A percentile compares a stretch with the other conserved stretches of the same genome.
These are phyloP conservation scores for Ceryle rudis DNA, from an alignment of 2,797 vertebrate genomes.

Conservation along the genomic window DNA sequence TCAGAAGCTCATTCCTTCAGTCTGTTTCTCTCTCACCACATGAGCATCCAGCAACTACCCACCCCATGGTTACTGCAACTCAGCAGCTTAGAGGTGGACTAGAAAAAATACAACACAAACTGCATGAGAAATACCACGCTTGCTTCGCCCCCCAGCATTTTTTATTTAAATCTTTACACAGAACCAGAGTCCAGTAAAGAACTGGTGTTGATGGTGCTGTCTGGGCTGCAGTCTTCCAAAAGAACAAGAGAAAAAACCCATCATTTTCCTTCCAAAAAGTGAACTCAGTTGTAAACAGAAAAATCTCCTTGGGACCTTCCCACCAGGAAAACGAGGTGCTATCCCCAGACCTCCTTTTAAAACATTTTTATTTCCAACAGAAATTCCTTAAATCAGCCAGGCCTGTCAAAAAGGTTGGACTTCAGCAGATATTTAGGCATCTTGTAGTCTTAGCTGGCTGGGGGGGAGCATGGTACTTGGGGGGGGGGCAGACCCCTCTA, in stretches of 20 bases:
- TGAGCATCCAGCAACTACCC: conserved; percentile 17
- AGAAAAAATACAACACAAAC: not conserved
- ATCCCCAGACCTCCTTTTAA: not conserved
- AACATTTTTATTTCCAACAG: not conserved
- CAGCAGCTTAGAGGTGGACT: not conserved
- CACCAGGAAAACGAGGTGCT: not conserved
- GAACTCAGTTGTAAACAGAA: not conserved
- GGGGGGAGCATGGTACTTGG: not conserved
- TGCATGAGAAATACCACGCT: not conserved
- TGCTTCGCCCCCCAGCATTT: not conserved
- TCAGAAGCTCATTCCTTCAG: not conserved
- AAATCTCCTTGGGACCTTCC: not conserved
- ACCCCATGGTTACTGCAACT: not conserved
- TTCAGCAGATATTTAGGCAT: not conserved
- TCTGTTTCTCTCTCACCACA: not conserved
- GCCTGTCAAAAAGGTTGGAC: not conserved
- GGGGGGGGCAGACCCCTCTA: not conserved
- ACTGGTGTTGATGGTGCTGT: fast-evolving
- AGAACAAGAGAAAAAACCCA: not conserved
- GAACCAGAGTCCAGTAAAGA: not conserved
- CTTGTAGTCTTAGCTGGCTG: not conserved
- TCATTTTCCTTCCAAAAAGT: not conserved
- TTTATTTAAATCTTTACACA: not conserved
- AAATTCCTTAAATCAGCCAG: not conserved
- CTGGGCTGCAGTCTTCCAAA: not conserved